Percentiles rank a stretch among this genome's conserved stretches.
These are phyloP conservation scores for Meganola albula DNA, from an alignment of 2,888 invertebrate species.

Conservation along the genomic window DNA sequence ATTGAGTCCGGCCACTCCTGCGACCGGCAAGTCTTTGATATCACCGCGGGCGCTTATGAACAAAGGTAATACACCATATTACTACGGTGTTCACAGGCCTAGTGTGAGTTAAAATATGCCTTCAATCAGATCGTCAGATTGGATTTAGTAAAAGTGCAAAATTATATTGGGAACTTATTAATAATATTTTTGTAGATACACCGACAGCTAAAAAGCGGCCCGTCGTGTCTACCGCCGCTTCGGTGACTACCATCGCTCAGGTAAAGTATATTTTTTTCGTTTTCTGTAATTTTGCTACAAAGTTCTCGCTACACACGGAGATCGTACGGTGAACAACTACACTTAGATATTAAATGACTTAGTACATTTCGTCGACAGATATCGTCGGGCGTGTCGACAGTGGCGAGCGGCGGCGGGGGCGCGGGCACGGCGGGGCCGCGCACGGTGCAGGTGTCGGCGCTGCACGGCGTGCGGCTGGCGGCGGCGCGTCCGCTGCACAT, in stretches of 20 bases:
- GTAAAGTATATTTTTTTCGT: no score
- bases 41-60: slow-evolving; percentile 69
- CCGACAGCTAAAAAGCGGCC: slow-evolving; percentile 49
- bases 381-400: no score
- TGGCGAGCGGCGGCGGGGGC: slow-evolving; percentile 36
- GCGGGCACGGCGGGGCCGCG: slow-evolving; percentile 51
- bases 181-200: slow-evolving; percentile 30
- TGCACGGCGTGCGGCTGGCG: slow-evolving; percentile 61
- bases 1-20: slow-evolving; percentile 59
- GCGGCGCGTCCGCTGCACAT: slow-evolving; percentile 61
- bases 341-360: no score
- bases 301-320: no score
- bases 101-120: no score
- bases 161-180: no score
- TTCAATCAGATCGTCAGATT: no score
- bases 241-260: slow-evolving; percentile 52
- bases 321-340: no score
- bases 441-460: slow-evolving; percentile 50
- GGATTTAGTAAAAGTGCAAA: no score
- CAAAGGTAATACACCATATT: slow-evolving; percentile 55
- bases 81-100: no score
- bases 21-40: slow-evolving; percentile 68
- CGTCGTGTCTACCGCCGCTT: slow-evolving; percentile 34
- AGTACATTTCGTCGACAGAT: no score
- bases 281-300: no score